A percentile compares a stretch with the other conserved stretches of the same genome.
phyloP scores from a whole-genome alignment of 2,797 vertebrate species.

The Nannoperca australis region DNA sequence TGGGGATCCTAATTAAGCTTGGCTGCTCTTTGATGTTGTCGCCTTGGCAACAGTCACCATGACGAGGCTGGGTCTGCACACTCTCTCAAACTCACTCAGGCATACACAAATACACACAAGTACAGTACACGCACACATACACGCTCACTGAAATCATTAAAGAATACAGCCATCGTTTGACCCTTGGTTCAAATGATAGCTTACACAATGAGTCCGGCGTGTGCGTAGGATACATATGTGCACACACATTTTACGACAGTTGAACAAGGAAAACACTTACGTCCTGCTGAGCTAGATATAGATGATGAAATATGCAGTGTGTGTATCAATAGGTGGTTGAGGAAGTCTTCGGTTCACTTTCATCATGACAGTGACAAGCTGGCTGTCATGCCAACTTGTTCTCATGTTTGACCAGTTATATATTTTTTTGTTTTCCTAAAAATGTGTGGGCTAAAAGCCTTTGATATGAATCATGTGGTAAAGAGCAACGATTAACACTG shows the following conservation, averaged over 20 bases:
- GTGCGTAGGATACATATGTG: neutral
- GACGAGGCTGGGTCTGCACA: constrained; percentile 86
- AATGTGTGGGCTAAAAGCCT: constrained; percentile 68
- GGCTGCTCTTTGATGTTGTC: constrained; percentile 89
- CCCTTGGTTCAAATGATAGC: constrained; percentile 65
- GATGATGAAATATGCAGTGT: constrained; percentile 39
- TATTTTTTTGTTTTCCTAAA: constrained; percentile 58
- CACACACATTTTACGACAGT: constrained; percentile 5
- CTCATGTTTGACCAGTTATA: constrained; percentile 46
- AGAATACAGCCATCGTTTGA: constrained; percentile 65
- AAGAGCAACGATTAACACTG: constrained; percentile 56
- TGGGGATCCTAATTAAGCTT: constrained; percentile 91
- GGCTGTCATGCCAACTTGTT: constrained; percentile 20
- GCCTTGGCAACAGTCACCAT: constrained; percentile 92
- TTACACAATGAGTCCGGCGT: constrained; percentile 44
- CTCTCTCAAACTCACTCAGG: constrained; percentile 71
- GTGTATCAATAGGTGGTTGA: constrained; percentile 30
- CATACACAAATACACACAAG: constrained; percentile 68
- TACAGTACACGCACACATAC: constrained; percentile 41
- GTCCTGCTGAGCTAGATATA: constrained; percentile 37
- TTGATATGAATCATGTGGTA: constrained; percentile 70
- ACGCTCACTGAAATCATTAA: constrained; percentile 54
- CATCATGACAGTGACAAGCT: constrained; percentile 27
- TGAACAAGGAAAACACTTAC: constrained; percentile 26
- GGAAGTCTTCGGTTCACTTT: constrained; percentile 18